phyloP scores from a whole-genome alignment of 2,797 vertebrate genomes.

The Paramormyrops hopkinsi region DNA sequence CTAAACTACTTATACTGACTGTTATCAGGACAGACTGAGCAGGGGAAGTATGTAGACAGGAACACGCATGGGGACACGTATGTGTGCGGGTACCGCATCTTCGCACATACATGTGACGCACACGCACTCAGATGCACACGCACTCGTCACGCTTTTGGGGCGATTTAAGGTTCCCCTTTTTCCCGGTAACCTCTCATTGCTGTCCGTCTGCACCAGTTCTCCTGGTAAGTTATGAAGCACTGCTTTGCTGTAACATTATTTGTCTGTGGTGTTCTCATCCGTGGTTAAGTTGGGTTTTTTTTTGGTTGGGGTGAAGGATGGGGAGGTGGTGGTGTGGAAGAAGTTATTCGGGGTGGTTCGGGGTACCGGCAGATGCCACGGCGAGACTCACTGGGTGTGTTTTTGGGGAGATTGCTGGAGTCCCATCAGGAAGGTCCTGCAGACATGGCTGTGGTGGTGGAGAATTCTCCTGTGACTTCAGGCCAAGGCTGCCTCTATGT shows the following conservation, averaged over 20 bases:
- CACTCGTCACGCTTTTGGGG: neutral
- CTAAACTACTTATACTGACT: neutral
- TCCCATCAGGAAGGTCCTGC: neutral
- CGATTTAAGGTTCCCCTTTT: neutral
- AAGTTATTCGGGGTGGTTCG: neutral
- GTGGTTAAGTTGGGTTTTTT: neutral
- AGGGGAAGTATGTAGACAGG: conserved; percentile 19
- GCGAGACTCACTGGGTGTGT: neutral
- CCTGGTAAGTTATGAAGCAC: conserved; percentile 24
- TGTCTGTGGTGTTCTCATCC: neutral
- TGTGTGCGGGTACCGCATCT: conserved; percentile 19
- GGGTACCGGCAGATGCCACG: neutral
- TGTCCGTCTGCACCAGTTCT: neutral
- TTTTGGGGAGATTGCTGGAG: neutral
- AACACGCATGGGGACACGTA: conserved; percentile 22
- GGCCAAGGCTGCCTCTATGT: conserved; percentile 10
- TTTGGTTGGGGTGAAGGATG: neutral
- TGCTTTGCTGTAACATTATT: conserved; percentile 11
- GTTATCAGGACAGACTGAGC: neutral
- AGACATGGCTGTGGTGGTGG: neutral
- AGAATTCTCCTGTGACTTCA: neutral
- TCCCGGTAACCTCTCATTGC: neutral
- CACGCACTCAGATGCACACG: neutral
- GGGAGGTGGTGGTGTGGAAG: neutral
- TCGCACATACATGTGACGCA: neutral